phyloP scores from a whole-genome alignment of 2,797 vertebrate genomes.

The Bradypus variegatus region DNA sequence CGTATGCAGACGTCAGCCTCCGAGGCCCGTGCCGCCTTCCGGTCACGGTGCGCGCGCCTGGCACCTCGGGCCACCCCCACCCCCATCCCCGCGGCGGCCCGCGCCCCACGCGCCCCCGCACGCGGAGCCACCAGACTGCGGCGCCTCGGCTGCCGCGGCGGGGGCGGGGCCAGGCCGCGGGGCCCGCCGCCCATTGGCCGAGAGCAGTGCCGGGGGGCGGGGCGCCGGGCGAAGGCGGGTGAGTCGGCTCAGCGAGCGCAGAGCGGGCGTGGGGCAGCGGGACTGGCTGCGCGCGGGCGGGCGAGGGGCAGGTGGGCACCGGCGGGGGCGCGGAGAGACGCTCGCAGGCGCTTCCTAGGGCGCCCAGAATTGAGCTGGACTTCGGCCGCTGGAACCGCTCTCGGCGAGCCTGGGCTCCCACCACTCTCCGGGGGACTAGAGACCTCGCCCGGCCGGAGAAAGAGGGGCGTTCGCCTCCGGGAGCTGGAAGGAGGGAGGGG shows the following conservation, averaged over 20 bases:
- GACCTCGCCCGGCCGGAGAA: neutral
- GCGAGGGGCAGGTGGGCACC: neutral
- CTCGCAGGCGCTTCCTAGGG: too few relatives aligned
- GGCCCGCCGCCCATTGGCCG: constrained; percentile 28
- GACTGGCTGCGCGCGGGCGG: accelerated
- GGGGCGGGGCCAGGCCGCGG: neutral
- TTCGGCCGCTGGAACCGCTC: neutral
- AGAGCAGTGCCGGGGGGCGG: neutral
- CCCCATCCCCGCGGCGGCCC: too few relatives aligned
- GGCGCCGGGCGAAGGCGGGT: neutral
- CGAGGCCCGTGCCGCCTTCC: neutral
- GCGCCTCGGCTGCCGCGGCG: neutral
- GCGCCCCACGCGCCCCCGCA: constrained; percentile 32
- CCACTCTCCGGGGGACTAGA: neutral
- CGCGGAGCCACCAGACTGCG: constrained; percentile 40
- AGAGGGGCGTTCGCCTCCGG: neutral
- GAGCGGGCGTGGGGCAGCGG: neutral
- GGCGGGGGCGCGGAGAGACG: neutral
- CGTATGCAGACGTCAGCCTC: constrained; percentile 26
- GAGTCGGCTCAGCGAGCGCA: neutral
- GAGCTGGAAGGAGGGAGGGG: constrained; percentile 16
- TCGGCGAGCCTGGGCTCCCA: neutral
- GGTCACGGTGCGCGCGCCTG: constrained; percentile 22
- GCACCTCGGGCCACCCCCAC: neutral
- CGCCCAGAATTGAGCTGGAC: neutral